These are phyloP conservation scores for Melieria omissa DNA, from an alignment of 2,888 invertebrate genomes.

Conservation along the genomic window DNA sequence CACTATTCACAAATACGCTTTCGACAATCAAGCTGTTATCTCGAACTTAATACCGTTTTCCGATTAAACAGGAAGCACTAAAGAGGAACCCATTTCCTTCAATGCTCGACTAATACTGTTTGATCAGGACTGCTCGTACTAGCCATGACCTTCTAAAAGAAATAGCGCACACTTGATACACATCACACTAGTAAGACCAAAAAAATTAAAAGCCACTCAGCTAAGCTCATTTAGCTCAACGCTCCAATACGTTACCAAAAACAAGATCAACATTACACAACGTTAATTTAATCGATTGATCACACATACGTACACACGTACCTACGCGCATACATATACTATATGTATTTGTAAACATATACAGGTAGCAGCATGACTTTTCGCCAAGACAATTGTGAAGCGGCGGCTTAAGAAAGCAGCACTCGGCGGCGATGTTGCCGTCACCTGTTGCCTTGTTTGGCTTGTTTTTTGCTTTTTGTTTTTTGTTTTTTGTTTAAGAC, in stretches of 20 bases:
- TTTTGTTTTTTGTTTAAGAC: constrained; percentile 33
- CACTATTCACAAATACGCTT: neutral
- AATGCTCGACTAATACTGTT: constrained; percentile 65
- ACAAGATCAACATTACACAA: constrained; percentile 59
- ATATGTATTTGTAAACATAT: constrained; percentile 43
- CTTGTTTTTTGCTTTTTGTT: constrained; percentile 21
- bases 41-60: neutral
- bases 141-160: constrained; percentile 66
- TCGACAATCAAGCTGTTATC: neutral
- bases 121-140: constrained; percentile 64
- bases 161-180: constrained; percentile 62
- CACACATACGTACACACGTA: constrained; percentile 42
- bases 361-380: constrained; percentile 47
- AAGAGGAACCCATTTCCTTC: constrained; percentile 62
- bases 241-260: constrained; percentile 57
- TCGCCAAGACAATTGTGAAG: constrained; percentile 47
- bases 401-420: constrained; percentile 44
- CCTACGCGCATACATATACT: constrained; percentile 33
- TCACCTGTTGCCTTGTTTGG: constrained; percentile 53
- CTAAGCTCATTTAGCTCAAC: constrained; percentile 54
- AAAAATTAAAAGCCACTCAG: constrained; percentile 51
- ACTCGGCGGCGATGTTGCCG: constrained; percentile 39
- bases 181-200: constrained; percentile 47
- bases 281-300: constrained; percentile 52
- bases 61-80: neutral